Base-by-base conservation (phyloP, 2,113 vertebrate genomes). In the Puntigrus tetrazona region DNA sequence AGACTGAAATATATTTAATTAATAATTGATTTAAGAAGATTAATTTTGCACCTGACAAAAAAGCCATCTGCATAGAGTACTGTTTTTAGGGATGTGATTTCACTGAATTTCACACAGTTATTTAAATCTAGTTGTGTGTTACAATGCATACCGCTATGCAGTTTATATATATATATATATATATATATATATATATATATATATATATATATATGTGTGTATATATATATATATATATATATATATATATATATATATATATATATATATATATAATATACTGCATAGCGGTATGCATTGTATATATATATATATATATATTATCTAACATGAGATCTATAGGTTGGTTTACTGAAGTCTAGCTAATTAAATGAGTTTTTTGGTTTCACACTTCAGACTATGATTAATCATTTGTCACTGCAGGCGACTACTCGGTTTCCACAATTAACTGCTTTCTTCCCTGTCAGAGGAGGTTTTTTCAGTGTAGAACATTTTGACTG, bases 401-500 rank as follows among this genome's bases (percentile, higher is more conserved):
- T 78, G 63, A 84, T 67, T 52, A 77, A 84, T 84, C 41, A 77
- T 84, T 69, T 18, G 27, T 70, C 61, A 78, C 79, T 70, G 43
- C 29, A 81, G 63, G 29, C 27, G 5, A 70, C 45, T 34, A 31
- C 6, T 38, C 8, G 18, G 25, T 63, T 38, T 63, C 38, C 55
- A 80, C 78, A 80, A 65, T 65, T 80, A 65, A 80, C 50, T 55
- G 55, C 78, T 67, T 67, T 47, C 38, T 81, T 18, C 18, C 61
- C 16, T 50, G 59, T 81, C 22, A 25, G 79, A 81, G 79, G 18
- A 81, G 63, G 25, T 36, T 67, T 52, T 47, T 70, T 67, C 38
- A 61, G 36, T 63, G n/a, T 45, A 47, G 38, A 16, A 29, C 36
- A 47, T 18, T 65, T 36, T 36, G 7, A 50, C 7, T 36, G 45